These are phyloP conservation scores for Bombycilla garrulus DNA, from an alignment of 2,113 vertebrate species.

Conservation along the genomic window DNA sequence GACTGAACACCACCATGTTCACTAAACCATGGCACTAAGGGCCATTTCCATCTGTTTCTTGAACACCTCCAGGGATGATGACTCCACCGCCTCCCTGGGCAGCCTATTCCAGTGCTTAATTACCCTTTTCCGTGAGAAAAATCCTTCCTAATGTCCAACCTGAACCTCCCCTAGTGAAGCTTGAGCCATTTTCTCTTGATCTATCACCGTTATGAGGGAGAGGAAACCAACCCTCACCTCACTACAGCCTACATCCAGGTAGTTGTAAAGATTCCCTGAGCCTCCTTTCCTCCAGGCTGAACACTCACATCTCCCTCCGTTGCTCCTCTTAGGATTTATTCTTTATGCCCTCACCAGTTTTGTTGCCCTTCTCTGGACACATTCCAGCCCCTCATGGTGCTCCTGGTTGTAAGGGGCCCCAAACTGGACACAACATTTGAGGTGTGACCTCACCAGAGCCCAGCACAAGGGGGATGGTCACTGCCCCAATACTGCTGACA, in stretches of 20 bases:
- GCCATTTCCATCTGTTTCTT: neutral
- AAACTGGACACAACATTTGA: neutral
- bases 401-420: neutral
- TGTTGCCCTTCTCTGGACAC: neutral
- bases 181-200: neutral
- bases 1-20: neutral
- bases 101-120: neutral
- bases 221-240: neutral
- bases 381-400: neutral
- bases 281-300: neutral
- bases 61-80: neutral
- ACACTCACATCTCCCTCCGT: neutral
- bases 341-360: neutral
- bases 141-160: neutral
- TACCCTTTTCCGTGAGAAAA: neutral
- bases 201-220: neutral
- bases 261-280: neutral
- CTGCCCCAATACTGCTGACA: neutral
- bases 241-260: neutral
- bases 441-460: no score
- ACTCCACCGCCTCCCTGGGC: neutral
- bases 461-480: neutral
- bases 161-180: neutral
- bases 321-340: neutral
- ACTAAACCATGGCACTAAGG: neutral